Conservation (phyloP, 2,797 vertebrate genomes). For the Myiothlypis coronata region DNA sequence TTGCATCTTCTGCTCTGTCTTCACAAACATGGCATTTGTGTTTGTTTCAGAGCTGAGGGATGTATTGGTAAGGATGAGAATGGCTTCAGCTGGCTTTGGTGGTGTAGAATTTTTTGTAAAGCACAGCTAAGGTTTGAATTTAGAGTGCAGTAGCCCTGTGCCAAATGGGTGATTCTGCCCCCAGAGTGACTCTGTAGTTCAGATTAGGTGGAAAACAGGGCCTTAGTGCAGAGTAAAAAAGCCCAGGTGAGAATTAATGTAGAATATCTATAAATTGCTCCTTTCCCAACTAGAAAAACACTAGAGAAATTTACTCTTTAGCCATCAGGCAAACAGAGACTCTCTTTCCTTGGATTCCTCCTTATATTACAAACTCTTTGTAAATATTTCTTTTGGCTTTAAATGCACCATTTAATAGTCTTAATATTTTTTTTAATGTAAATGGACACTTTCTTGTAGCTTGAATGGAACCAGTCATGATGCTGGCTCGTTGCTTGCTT, state of each 20-base stretch:
- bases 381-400: slow-evolving; percentile 48
- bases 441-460: background rate
- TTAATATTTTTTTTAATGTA: background rate
- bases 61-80: background rate
- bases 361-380: background rate
- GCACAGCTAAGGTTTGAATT: background rate
- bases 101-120: background rate
- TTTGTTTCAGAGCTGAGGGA: background rate
- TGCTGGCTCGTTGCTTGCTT: background rate
- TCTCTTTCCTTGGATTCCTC: background rate
- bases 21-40: background rate
- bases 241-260: background rate
- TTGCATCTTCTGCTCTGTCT: background rate
- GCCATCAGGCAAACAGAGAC: background rate
- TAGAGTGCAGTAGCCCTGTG: background rate
- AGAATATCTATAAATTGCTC: background rate
- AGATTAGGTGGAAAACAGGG: background rate
- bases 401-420: background rate
- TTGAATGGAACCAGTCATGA: background rate
- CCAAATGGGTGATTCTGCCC: background rate
- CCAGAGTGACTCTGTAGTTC: background rate
- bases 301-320: background rate
- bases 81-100: background rate
- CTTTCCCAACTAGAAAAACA: background rate
- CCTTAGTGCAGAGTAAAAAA: background rate